phyloP scores from a whole-genome alignment of 2,888 invertebrate species.

The Cryptosula pallasiana region DNA sequence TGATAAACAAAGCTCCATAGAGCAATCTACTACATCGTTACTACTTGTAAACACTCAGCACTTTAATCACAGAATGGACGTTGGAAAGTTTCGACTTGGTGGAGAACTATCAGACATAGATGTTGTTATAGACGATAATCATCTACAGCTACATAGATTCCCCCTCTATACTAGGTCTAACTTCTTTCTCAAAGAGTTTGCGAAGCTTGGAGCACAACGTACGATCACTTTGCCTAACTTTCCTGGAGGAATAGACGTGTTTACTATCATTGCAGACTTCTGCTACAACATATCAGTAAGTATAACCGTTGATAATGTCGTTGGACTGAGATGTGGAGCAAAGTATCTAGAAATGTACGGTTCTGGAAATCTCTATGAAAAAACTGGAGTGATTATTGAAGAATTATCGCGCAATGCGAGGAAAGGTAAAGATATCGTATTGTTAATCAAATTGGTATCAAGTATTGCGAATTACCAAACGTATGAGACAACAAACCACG shows the following conservation, averaged over 20 bases:
- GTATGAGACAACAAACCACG: neutral
- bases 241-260: slow-evolving; percentile 48
- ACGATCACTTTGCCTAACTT: slow-evolving; percentile 42
- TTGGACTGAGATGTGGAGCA: slow-evolving; percentile 45
- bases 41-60: neutral
- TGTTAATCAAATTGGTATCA: neutral
- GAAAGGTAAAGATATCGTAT: neutral
- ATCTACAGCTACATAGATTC: slow-evolving; percentile 49
- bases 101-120: slow-evolving; percentile 52
- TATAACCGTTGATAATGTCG: slow-evolving; percentile 41
- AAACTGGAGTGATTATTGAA: slow-evolving; percentile 41
- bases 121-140: slow-evolving; percentile 39
- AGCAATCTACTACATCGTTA: neutral
- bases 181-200: slow-evolving; percentile 35
- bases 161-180: slow-evolving; percentile 50
- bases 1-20: neutral
- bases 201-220: slow-evolving; percentile 36
- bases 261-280: slow-evolving; percentile 47
- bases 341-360: slow-evolving; percentile 47
- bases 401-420: slow-evolving; percentile 34
- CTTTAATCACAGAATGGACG: neutral
- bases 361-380: slow-evolving; percentile 40
- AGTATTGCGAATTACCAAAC: neutral
- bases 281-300: slow-evolving; percentile 48
- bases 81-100: slow-evolving; percentile 26